Evolutionary conservation across 2,797 vertebrate genomes (phyloP), one percentile per base, ranked within the genome.

Genomic region (Pelobates cultripes): DNA sequence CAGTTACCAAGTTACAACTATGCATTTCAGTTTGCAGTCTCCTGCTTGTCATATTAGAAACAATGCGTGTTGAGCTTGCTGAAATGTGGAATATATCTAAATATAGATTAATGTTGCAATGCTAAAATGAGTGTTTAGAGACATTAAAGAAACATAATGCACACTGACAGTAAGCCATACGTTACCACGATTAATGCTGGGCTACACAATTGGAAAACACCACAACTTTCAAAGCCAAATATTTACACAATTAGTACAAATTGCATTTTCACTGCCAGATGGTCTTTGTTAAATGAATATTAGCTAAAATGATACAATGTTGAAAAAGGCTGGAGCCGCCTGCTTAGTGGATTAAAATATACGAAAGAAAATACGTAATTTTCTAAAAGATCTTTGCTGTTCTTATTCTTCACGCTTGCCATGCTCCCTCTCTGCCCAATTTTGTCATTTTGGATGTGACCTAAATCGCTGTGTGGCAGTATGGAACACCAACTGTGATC

Each of bases 211-310:
- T n/a, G 4, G n/a, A 9, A 64, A 57, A 40, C 12, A 43, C 66
- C 12, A 42, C 44, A 79, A 75, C 9, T 45, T 57, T 51, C 12
- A 55, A 75, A 75, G 55, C 45, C 71, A 78, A 83, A 84, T 84
- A 84, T 84, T 79, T 76, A 70, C 45, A 75, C 72, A 79, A 84
- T 84, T 84, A 75, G 72, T 66, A 84, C 17, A 60, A 75, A 75
- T 44, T 71, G 55, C 75, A 75, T 45, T 83, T 71, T 44, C 9
- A 44, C 55, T 75, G 68, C 77, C 77, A 84, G 72, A 79, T 75
- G 77, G 72, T 79, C 45, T 79, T 43, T 66, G 66, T 78, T 74
- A 70, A 78, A 53, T 74, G 81, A 74, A 69, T 70, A 84, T 79
- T 75, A 84, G 77, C 77, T 79, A 44, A 71, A 84, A 72, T 57